Percentiles rank a stretch among this genome's conserved stretches.
Evolutionary conservation across 1,140 invertebrate genomes (phyloP).

Genomic region (Zaprionus africanus): DNA sequence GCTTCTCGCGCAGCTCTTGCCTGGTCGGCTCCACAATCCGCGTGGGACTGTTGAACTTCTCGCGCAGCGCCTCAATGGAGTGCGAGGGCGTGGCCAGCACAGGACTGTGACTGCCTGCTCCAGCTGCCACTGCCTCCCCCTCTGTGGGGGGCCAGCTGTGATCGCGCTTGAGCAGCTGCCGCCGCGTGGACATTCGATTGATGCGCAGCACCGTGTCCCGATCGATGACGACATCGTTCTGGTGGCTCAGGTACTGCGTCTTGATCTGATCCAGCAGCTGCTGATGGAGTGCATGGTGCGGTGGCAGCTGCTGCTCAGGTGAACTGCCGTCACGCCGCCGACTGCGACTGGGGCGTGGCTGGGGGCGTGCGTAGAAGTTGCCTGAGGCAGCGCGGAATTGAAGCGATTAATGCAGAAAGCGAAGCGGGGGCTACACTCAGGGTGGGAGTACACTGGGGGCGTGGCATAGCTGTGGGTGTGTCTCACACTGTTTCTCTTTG

Average conservation of each 20-base stretch:
- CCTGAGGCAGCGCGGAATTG: neutral
- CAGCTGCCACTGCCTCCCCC: neutral
- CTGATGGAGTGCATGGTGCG: conserved; percentile 66
- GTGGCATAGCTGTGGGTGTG: conserved; percentile 23
- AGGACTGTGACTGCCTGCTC: neutral
- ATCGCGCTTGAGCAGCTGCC: conserved; percentile 70
- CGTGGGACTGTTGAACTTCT: conserved; percentile 79
- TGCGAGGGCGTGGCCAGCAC: conserved; percentile 35
- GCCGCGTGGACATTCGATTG: conserved; percentile 72
- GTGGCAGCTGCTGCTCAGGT: conserved; percentile 32
- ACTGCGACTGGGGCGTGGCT: conserved; percentile 57
- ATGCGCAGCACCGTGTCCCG: conserved; percentile 81
- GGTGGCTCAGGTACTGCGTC: conserved; percentile 71
- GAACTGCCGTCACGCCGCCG: conserved; percentile 53
- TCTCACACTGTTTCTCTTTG: conserved; percentile 30
- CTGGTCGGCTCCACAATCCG: conserved; percentile 59
- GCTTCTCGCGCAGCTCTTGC: conserved; percentile 49
- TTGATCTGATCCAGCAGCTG: conserved; percentile 78
- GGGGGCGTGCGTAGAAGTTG: conserved; percentile 42
- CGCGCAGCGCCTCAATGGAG: conserved; percentile 65
- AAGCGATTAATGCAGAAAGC: conserved; percentile 4
- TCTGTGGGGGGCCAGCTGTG: conserved; percentile 78
- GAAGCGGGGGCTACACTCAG: neutral
- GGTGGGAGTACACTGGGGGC: conserved; percentile 4
- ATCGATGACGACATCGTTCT: conserved; percentile 76